Evolutionary conservation across 2,113 vertebrate genomes (phyloP).

Genomic region (Brachypodius melanocephalos): DNA sequence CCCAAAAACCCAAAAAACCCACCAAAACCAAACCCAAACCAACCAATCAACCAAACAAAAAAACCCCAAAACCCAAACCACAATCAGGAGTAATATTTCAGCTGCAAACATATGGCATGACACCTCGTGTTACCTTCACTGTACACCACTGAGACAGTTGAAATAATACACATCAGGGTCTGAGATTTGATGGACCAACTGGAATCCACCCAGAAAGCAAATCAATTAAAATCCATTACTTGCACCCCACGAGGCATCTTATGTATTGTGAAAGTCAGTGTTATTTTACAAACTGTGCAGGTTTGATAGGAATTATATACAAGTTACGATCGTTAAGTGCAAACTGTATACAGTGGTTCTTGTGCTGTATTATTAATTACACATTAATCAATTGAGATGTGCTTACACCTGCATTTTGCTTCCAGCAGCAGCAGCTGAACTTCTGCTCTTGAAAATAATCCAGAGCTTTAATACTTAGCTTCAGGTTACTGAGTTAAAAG

Average conservation of each 20-base stretch:
- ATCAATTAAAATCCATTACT: slow-evolving; percentile 42
- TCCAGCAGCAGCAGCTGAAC: background rate
- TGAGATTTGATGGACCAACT: background rate
- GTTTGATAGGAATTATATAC: background rate
- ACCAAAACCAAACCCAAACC: too few species aligned
- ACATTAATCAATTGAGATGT: background rate
- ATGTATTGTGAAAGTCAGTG: background rate
- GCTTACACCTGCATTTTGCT: background rate
- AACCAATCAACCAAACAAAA: too few species aligned
- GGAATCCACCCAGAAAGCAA: slow-evolving; percentile 10
- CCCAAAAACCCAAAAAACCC: too few species aligned
- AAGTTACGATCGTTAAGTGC: background rate
- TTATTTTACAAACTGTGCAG: slow-evolving; percentile 19
- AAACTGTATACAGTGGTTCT: background rate
- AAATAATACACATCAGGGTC: background rate
- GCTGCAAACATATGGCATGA: background rate
- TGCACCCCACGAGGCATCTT: background rate
- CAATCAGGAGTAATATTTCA: background rate
- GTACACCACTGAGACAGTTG: fast-evolving
- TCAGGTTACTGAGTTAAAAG: background rate
- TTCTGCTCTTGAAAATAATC: background rate
- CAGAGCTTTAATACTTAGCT: background rate
- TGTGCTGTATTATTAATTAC: slow-evolving; percentile 17
- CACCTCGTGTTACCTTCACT: background rate
- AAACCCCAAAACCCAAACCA: too few species aligned